Conservation (phyloP, 2,797 vertebrate genomes). For the Spinus olivaceus region DNA sequence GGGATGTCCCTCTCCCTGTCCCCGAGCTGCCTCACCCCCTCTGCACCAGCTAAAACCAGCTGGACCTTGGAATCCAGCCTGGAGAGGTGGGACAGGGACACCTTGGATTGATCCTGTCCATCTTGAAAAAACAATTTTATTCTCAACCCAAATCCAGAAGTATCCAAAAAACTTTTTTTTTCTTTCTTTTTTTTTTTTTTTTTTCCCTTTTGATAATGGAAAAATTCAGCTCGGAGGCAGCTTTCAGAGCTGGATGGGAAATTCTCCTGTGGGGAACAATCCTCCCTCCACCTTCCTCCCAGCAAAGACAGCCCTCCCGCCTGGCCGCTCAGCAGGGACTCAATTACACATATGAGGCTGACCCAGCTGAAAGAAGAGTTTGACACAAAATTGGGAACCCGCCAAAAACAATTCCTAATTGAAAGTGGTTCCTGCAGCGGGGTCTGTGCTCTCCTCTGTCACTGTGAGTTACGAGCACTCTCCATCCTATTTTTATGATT, state of each 20-base stretch:
- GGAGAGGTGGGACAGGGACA: background rate
- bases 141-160: background rate
- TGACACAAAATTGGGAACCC: background rate
- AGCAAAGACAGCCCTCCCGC: background rate
- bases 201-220: background rate
- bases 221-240: background rate
- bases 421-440: conserved; percentile 18
- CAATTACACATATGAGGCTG: background rate
- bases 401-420: conserved; percentile 37
- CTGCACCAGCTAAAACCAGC: rapidly evolving
- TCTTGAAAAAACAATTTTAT: background rate
- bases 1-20: background rate
- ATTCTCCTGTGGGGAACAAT: background rate
- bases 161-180: background rate
- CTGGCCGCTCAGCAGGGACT: background rate
- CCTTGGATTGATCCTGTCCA: background rate
- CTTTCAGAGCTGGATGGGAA: background rate
- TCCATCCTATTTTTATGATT: background rate
- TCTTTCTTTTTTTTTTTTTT: background rate
- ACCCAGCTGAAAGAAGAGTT: background rate
- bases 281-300: background rate
- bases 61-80: background rate
- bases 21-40: rapidly evolving
- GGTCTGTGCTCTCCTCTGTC: background rate
- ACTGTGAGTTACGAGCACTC: background rate